phyloP scores from a whole-genome alignment of 1,140 invertebrate genomes.

The Drosophila sucinea region DNA sequence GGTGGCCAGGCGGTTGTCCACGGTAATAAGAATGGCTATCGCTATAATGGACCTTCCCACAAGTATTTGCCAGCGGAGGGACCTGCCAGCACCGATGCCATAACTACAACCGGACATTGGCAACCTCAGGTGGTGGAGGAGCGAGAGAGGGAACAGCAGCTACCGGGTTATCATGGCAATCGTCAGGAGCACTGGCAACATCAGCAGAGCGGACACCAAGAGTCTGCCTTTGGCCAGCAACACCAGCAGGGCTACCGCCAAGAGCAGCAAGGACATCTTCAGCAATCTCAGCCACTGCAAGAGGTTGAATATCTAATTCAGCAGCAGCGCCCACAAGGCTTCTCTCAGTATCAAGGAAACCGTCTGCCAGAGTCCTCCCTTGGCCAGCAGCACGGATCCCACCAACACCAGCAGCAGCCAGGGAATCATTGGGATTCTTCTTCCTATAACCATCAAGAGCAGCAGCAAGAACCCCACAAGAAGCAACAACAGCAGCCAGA shows the following conservation, averaged over 20 bases:
- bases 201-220: background rate
- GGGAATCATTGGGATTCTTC: background rate
- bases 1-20: conserved; percentile 42
- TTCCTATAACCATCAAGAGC: background rate
- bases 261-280: conserved; percentile 5
- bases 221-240: background rate
- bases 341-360: background rate
- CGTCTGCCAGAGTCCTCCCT: background rate
- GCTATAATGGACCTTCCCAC: conserved; percentile 66
- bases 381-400: background rate
- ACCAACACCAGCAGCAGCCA: conserved; percentile 3
- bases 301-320: conserved; percentile 9
- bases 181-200: conserved; percentile 11
- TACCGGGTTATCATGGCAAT: background rate
- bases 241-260: conserved; percentile 1
- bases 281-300: background rate
- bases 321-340: conserved; percentile 15
- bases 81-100: conserved; percentile 28
- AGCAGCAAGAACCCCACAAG: background rate
- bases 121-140: background rate
- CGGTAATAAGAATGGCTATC: conserved; percentile 55
- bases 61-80: conserved; percentile 60
- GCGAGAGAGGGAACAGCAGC: conserved; percentile 18
- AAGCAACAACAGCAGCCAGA: background rate
- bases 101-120: conserved; percentile 26